Evolutionary conservation across 2,888 invertebrate species (phyloP).

Genomic region (Drosophila kuntzei): DNA sequence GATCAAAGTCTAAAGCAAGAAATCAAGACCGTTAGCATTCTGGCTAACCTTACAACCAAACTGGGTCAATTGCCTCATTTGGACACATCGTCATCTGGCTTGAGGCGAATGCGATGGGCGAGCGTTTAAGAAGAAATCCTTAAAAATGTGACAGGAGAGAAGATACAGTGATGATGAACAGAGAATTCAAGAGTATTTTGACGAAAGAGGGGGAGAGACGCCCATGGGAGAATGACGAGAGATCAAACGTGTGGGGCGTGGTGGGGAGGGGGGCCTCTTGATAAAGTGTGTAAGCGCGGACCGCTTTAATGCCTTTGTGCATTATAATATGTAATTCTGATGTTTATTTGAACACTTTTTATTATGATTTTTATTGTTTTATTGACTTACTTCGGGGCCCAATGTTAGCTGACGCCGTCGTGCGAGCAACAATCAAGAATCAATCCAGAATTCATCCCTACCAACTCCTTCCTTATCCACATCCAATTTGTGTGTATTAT

Average conservation of each 20-base stretch:
- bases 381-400: conserved; percentile 35
- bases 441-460: neutral
- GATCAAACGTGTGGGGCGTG: too few species aligned
- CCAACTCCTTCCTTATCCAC: neutral
- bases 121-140: conserved; percentile 22
- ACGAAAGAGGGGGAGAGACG: conserved; percentile 10
- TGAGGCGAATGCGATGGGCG: conserved; percentile 30
- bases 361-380: conserved; percentile 32
- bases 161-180: conserved; percentile 11
- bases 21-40: conserved; percentile 34
- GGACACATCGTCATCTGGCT: neutral
- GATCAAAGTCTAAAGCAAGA: conserved; percentile 50
- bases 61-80: neutral
- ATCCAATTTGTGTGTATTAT: conserved; percentile 2
- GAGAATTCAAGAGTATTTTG: conserved; percentile 4
- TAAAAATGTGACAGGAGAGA: neutral
- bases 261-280: conserved; percentile 3
- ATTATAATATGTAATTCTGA: conserved; percentile 36
- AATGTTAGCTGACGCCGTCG: conserved; percentile 29
- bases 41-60: conserved; percentile 10
- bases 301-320: conserved; percentile 42
- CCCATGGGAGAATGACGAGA: conserved; percentile 8
- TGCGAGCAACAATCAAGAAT: conserved; percentile 14
- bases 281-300: conserved; percentile 30
- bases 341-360: conserved; percentile 42